These are phyloP conservation scores for Atopsyche davidsoni DNA, from an alignment of 1,140 invertebrate species.

Conservation along the genomic window DNA sequence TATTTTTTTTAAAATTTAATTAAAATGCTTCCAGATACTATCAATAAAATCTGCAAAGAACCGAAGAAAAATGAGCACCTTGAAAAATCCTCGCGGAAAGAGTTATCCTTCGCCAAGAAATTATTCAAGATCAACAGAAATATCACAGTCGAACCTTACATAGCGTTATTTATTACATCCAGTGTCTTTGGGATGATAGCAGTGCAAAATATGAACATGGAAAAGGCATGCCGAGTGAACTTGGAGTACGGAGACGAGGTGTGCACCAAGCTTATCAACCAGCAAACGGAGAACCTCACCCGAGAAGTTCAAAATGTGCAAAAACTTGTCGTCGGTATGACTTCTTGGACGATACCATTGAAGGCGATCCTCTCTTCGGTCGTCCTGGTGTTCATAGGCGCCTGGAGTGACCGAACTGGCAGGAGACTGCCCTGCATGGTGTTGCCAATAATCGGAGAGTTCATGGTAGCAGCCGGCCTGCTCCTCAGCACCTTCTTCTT, in stretches of 20 bases:
- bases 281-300: slow-evolving; percentile 43
- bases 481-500: slow-evolving; percentile 44
- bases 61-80: too few relatives aligned
- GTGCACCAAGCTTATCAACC: slow-evolving; percentile 51
- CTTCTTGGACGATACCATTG: slow-evolving; percentile 46
- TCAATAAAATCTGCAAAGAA: too few relatives aligned
- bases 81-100: too few relatives aligned
- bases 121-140: too few relatives aligned
- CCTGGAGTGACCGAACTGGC: slow-evolving; percentile 59
- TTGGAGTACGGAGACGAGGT: slow-evolving; percentile 49
- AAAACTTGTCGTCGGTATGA: slow-evolving; percentile 51
- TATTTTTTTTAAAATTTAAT: too few relatives aligned
- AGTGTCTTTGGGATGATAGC: slow-evolving; percentile 39
- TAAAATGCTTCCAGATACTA: too few relatives aligned
- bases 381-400: slow-evolving; percentile 57
- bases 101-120: too few relatives aligned
- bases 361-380: slow-evolving; percentile 54
- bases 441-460: slow-evolving; percentile 54
- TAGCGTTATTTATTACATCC: slow-evolving; percentile 42
- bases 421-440: slow-evolving; percentile 59
- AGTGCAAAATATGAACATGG: slow-evolving; percentile 44
- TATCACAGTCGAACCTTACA: slow-evolving; percentile 42
- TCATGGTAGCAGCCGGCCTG: slow-evolving; percentile 43
- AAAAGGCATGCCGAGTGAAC: slow-evolving; percentile 58
- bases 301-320: slow-evolving; percentile 49